phyloP scores from a whole-genome alignment of 2,888 invertebrate species.

The Chouioia cunea region DNA sequence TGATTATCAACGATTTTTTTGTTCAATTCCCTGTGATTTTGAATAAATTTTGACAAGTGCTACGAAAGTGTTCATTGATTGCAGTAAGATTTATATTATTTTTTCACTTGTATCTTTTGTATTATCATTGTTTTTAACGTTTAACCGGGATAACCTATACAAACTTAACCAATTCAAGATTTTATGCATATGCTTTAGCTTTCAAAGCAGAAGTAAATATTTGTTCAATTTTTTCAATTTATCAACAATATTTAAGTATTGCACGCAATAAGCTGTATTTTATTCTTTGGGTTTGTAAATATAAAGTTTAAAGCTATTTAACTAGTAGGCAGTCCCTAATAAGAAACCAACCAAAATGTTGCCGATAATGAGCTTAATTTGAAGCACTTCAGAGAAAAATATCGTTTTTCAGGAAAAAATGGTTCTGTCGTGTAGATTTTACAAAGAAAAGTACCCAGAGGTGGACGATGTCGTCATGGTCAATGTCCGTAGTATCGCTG shows the following conservation, averaged over 20 bases:
- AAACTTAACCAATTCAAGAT: conserved; percentile 29
- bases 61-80: conserved; percentile 10
- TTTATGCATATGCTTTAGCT: conserved; percentile 18
- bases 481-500: conserved; percentile 96
- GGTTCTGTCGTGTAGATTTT: conserved; percentile 96
- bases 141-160: conserved; percentile 30
- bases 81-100: conserved; percentile 32
- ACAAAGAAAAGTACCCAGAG: conserved; percentile 97
- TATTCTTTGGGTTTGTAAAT: too few species aligned
- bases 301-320: too few species aligned
- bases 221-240: background rate
- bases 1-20: conserved; percentile 54
- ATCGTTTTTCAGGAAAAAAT: conserved; percentile 70
- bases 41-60: conserved; percentile 33
- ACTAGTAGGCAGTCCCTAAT: too few species aligned
- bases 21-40: conserved; percentile 4
- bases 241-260: background rate
- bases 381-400: background rate
- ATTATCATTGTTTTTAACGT: conserved; percentile 23
- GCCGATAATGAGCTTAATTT: background rate
- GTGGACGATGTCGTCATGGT: conserved; percentile 99
- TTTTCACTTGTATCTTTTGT: background rate
- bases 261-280: background rate
- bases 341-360: too few species aligned
- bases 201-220: background rate